Evolutionary conservation across 1,140 invertebrate species (phyloP), one percentile per base, ranked within the genome.

Genomic region (Ips nitidus): DNA sequence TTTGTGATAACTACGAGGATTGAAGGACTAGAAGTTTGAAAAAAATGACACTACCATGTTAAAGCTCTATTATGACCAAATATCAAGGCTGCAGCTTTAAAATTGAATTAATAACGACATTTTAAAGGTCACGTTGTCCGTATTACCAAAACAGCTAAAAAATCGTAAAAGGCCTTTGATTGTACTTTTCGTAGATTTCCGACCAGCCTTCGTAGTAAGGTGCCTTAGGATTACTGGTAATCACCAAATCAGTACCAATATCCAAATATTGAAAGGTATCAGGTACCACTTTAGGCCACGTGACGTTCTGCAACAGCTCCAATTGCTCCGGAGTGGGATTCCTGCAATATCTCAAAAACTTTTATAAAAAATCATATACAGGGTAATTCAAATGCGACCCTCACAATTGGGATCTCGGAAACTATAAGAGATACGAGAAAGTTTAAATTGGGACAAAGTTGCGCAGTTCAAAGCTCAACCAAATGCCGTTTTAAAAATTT

Each of bases 301-400:
- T 71, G 1, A 71, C 50, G 45, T 71, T 71, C 52, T 66, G 22
- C 4, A 71, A 52, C 22, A 71, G 38, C 2, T 62, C 65, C n/a
- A n/a, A n/a, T 38, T 22, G 38, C 57, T 71, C 64, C 8, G 70
- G 70, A 4, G 70, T 71, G 8, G 70, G 70, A 62, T 66, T 66
- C 37, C 70, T 71, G 22, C n/a, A n/a, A n/a, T n/a, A n/a, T n/a
- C n/a, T n/a, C n/a, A n/a, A n/a, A n/a, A n/a, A n/a, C n/a, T n/a
- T n/a, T n/a, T n/a, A n/a, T 7, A 71, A 71, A n/a, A n/a, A n/a
- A n/a, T n/a, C n/a, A n/a, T n/a, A n/a, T n/a, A n/a, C n/a, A n/a
- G n/a, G n/a, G n/a, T n/a, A n/a, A n/a, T n/a, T n/a, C n/a, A n/a
- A n/a, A n/a, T n/a, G n/a, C n/a, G n/a, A n/a, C n/a, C n/a, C n/a